Evolutionary conservation across 2,113 vertebrate genomes (phyloP), one percentile per base, ranked within the genome.

Genomic region (Prunella fulvescens): DNA sequence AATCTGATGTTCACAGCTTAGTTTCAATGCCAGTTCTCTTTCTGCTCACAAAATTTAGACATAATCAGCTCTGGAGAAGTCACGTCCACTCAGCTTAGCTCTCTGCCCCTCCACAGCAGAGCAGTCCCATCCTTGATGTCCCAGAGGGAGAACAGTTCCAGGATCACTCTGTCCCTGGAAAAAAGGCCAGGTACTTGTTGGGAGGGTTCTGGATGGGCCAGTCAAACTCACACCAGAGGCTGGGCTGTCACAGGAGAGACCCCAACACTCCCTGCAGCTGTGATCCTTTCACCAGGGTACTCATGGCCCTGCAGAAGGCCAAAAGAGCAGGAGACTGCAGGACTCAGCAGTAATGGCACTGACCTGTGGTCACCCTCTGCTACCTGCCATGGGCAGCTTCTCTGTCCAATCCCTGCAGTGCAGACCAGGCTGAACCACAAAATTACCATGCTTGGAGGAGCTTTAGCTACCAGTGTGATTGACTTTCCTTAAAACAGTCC

Each of bases 61-160:
- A 22, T 66, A 66, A 78, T 28, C 9, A 78, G 39, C 47, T 78
- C 33, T 62, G 56, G 44, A 65, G 23, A 3, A 5, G 42, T 45
- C 44, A n/a, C 0, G 0, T 44, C 18, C 1, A 1, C 19, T 17
- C 28, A 50, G 5, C 7, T 71, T 71, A 28, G 20, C 29, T 64
- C 42, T 78, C 53, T 67, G 48, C 6, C 26, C 18, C 33, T 58
- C 39, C 11, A 29, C 10, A 45, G 12, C 9, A 64, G 37, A 22
- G 29, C 10, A 10, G 28, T 76, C 10, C 14, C 19, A 40, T 40
- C 17, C 29, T 22, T 54, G 44, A 31, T 76, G 44, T 26, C 24
- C 12, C 22, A n/a, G 37, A 78, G 6, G 13, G 13, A 47, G 8
- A 79, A 28, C 11, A 48, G 13, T 23, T 29, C 51, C 51, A 31